Conservation (phyloP, 2,888 invertebrate species). For the Noctua fimbriata region DNA sequence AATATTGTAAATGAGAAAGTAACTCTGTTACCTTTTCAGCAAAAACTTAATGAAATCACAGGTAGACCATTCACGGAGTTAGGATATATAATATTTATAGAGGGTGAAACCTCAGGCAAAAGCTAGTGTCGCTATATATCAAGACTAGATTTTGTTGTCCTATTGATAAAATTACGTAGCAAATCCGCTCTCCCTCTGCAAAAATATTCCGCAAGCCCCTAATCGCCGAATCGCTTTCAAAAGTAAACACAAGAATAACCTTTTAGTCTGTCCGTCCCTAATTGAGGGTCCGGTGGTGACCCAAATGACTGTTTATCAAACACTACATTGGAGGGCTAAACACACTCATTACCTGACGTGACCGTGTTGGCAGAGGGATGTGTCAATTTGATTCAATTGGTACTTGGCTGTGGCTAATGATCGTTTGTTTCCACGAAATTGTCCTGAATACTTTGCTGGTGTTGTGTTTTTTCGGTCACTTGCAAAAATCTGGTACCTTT, state of each 20-base stretch:
- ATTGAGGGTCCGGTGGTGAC: slow-evolving; percentile 64
- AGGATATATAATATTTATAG: background rate
- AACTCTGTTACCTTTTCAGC: background rate
- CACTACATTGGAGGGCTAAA: slow-evolving; percentile 60
- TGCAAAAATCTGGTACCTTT: background rate
- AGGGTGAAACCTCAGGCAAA: background rate
- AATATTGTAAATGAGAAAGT: background rate
- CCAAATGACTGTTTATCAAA: slow-evolving; percentile 69
- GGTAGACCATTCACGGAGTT: background rate
- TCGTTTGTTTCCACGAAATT: slow-evolving; percentile 19
- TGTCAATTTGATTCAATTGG: slow-evolving; percentile 54
- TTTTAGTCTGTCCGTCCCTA: slow-evolving; percentile 57
- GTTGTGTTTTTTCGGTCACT: background rate
- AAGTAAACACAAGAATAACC: slow-evolving; percentile 57
- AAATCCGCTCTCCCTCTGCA: background rate
- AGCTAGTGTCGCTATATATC: background rate
- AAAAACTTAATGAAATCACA: background rate
- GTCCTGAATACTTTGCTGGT: background rate
- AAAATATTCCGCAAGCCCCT: slow-evolving; percentile 40
- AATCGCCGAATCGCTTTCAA: slow-evolving; percentile 54
- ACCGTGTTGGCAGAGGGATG: slow-evolving; percentile 50
- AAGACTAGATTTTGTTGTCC: background rate
- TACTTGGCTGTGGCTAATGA: slow-evolving; percentile 40
- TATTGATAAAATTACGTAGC: background rate
- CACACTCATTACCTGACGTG: slow-evolving; percentile 58